These are phyloP conservation scores for Lethenteron reissneri DNA, from an alignment of 2,113 vertebrate genomes.

Conservation along the genomic window DNA sequence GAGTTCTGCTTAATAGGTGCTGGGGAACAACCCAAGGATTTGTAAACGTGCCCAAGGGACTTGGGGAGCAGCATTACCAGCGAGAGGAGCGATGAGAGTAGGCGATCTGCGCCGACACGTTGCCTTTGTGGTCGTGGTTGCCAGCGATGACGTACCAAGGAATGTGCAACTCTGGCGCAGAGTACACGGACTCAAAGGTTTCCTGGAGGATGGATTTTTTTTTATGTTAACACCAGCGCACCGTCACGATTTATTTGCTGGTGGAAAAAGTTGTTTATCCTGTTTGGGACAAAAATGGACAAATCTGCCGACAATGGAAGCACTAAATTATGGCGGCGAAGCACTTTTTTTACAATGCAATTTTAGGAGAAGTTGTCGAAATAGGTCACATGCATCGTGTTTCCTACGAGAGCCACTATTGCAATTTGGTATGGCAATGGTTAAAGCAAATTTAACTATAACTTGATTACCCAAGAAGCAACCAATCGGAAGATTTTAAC, in stretches of 20 bases:
- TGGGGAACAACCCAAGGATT: no score
- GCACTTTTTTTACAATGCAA: no score
- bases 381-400: no score
- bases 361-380: no score
- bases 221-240: neutral
- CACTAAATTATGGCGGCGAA: no score
- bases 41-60: neutral
- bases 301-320: neutral
- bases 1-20: no score
- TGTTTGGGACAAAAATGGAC: neutral
- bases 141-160: constrained; percentile 71
- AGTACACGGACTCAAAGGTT: constrained; percentile 54
- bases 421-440: no score
- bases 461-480: no score
- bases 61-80: constrained; percentile 25
- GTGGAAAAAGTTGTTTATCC: neutral
- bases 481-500: no score
- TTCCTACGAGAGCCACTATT: no score
- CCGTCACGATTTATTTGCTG: neutral
- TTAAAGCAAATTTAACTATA: no score
- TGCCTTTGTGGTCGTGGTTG: constrained; percentile 66
- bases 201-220: constrained; percentile 24
- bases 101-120: constrained; percentile 52
- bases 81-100: constrained; percentile 40
- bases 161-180: constrained; percentile 29